phyloP scores from a whole-genome alignment of 2,113 vertebrate species.

The Scomber scombrus region DNA sequence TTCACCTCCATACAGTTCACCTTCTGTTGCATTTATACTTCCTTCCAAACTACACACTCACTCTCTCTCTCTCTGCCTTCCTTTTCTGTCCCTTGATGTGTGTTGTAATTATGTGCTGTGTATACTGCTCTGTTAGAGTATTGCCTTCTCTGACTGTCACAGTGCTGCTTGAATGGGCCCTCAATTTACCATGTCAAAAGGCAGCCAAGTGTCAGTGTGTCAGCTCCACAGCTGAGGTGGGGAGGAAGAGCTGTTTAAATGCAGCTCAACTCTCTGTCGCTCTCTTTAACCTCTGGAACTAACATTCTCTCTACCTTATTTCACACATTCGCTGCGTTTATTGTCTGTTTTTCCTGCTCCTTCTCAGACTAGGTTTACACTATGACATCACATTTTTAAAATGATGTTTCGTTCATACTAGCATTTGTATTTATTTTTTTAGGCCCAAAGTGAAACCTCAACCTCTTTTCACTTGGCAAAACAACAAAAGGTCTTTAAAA shows the following conservation, averaged over 20 bases:
- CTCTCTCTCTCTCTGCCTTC: constrained; percentile 1
- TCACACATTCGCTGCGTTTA: not conserved
- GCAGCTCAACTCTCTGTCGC: constrained; percentile 43
- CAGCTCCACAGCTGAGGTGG: constrained; percentile 39
- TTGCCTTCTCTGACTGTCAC: constrained; percentile 62
- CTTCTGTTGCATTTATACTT: constrained; percentile 22
- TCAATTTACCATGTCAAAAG: constrained; percentile 70
- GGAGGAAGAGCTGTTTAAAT: constrained; percentile 56
- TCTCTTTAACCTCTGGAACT: constrained; percentile 38
- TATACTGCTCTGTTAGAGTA: constrained; percentile 47
- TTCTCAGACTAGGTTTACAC: not conserved
- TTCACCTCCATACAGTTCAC: constrained; percentile 22
- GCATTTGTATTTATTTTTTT: too few species aligned
- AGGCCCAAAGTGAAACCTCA: too few species aligned
- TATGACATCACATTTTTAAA: not conserved
- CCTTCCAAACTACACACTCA: constrained; percentile 8
- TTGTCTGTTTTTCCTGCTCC: not conserved
- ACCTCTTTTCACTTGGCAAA: too few species aligned
- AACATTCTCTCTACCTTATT: constrained; percentile 1
- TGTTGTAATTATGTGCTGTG: constrained; percentile 28
- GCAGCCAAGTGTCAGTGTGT: constrained; percentile 68
- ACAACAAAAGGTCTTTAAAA: too few species aligned
- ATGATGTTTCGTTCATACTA: too few species aligned
- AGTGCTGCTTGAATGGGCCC: constrained; percentile 53
- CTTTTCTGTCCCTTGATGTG: constrained; percentile 26